phyloP scores from a whole-genome alignment of 2,797 vertebrate species.

The Cichlasoma orientale region DNA sequence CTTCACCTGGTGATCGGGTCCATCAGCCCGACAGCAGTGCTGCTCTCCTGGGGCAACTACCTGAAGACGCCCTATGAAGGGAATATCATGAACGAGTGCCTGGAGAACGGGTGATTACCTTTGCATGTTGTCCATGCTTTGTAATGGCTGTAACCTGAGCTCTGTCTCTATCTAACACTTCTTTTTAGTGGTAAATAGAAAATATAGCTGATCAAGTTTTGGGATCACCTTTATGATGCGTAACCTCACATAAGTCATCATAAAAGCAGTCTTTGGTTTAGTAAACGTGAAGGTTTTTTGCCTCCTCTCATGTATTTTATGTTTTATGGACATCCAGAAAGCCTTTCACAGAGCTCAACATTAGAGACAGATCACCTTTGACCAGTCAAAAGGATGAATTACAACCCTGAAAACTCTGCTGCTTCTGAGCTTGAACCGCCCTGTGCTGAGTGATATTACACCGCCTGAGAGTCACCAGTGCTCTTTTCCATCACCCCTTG shows the following conservation, averaged over 20 bases:
- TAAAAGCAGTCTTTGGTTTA: neutral
- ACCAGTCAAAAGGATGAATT: neutral
- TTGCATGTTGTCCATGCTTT: neutral
- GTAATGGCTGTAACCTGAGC: neutral
- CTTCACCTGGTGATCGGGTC: constrained; percentile 91
- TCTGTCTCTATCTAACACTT: neutral
- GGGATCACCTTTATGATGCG: neutral
- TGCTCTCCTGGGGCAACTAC: constrained; percentile 91
- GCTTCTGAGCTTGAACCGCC: neutral
- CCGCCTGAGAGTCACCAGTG: constrained; percentile 8
- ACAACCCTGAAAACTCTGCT: neutral
- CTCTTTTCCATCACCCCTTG: constrained; percentile 31
- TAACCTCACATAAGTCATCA: neutral
- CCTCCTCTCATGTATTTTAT: neutral
- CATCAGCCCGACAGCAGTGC: constrained; percentile 89
- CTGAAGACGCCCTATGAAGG: constrained; percentile 89
- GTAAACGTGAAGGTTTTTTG: neutral
- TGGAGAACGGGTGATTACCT: constrained; percentile 86
- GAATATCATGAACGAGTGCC: constrained; percentile 88
- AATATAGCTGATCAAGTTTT: neutral
- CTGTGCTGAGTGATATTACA: constrained; percentile 18
- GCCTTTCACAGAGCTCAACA: neutral
- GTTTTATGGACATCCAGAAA: neutral
- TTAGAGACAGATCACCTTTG: neutral
- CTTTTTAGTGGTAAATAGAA: too few relatives aligned